phyloP scores from a whole-genome alignment of 2,888 invertebrate species.

The Drosophila mettleri region DNA sequence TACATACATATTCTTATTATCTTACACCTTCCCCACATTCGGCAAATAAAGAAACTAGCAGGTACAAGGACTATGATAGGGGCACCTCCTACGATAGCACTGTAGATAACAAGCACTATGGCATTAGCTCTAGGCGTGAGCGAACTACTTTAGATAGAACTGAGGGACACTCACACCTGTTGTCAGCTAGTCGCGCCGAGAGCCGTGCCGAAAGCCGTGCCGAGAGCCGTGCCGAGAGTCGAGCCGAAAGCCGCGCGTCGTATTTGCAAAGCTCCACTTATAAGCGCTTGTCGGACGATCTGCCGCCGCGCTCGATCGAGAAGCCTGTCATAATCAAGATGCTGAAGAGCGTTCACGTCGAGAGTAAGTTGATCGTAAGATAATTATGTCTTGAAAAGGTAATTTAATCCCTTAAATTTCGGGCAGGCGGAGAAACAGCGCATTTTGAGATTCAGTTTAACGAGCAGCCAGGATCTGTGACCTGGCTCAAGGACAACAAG shows the following conservation, averaged over 20 bases:
- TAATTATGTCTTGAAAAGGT: not conserved
- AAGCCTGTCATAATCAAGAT: conserved; percentile 91
- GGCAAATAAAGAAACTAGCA: conserved; percentile 60
- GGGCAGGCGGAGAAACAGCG: conserved; percentile 92
- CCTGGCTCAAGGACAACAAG: conserved; percentile 95
- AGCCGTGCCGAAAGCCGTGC: conserved; percentile 48
- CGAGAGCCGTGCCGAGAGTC: conserved; percentile 64
- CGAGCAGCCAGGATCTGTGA: conserved; percentile 88
- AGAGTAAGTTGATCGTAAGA: conserved; percentile 91
- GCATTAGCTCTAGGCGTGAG: conserved; percentile 63
- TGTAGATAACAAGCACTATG: conserved; percentile 61
- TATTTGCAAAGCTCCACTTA: conserved; percentile 60
- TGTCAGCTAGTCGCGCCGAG: conserved; percentile 64
- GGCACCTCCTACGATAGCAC: conserved; percentile 81
- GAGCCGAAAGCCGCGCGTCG: conserved; percentile 63
- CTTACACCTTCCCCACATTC: conserved; percentile 2
- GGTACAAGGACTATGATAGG: conserved; percentile 74
- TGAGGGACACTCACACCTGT: conserved; percentile 60
- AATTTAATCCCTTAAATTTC: not conserved
- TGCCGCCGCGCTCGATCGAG: conserved; percentile 85
- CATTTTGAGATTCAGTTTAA: conserved; percentile 91
- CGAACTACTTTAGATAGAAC: conserved; percentile 63
- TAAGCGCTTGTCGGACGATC: conserved; percentile 59
- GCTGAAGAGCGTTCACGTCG: conserved; percentile 90
- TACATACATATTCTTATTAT: conserved; percentile 13